phyloP scores from a whole-genome alignment of 2,797 vertebrate species.

The Apogon talboti region DNA sequence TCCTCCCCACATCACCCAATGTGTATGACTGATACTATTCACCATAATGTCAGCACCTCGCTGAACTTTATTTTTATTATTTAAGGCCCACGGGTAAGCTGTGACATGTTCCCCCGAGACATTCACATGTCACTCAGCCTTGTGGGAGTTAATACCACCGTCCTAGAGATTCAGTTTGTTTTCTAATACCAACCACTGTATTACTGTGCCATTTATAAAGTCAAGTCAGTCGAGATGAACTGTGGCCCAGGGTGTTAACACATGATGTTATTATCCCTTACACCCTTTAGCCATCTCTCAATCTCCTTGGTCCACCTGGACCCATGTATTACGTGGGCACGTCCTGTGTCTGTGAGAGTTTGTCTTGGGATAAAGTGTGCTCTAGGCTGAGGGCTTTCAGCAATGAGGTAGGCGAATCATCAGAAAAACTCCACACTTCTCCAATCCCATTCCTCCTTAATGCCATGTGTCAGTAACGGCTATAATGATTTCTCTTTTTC shows the following conservation, averaged over 20 bases:
- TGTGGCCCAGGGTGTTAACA: constrained; percentile 76
- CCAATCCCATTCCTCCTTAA: constrained; percentile 59
- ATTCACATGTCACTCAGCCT: constrained; percentile 20
- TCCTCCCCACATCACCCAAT: constrained; percentile 10
- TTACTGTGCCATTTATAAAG: constrained; percentile 59
- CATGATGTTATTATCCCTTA: constrained; percentile 80
- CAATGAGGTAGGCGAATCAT: constrained; percentile 79
- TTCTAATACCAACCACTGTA: constrained; percentile 17
- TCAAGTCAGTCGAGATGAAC: constrained; percentile 60
- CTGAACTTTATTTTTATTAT: constrained; percentile 19
- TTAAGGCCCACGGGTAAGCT: constrained; percentile 17
- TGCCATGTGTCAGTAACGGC: constrained; percentile 49
- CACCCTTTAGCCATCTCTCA: constrained; percentile 82
- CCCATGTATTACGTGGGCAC: constrained; percentile 73
- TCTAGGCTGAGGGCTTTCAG: constrained; percentile 77
- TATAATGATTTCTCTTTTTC: constrained; percentile 30
- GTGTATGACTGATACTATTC: constrained; percentile 7
- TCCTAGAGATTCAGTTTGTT: constrained; percentile 26
- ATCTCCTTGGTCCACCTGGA: constrained; percentile 78
- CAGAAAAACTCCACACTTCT: constrained; percentile 61
- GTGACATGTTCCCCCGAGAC: constrained; percentile 29
- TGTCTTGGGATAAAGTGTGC: constrained; percentile 82
- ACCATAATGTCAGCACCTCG: constrained; percentile 8
- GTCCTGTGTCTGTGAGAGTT: constrained; percentile 73
- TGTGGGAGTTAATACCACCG: constrained; percentile 28